These are phyloP conservation scores for Mustela lutreola DNA, from an alignment of 2,113 vertebrate species.

Conservation along the genomic window DNA sequence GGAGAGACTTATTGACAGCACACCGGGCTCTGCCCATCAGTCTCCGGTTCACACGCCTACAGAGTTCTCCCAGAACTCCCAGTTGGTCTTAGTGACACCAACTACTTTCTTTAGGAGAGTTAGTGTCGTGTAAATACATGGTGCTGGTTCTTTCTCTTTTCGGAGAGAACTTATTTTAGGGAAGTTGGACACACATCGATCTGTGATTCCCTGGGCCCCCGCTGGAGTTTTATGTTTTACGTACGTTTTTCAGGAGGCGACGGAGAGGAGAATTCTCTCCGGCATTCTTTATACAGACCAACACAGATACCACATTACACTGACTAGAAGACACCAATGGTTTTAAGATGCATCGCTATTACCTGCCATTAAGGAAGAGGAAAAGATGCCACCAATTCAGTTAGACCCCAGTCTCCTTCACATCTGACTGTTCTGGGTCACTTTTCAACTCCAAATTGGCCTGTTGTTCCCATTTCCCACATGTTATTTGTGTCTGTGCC, in stretches of 20 bases:
- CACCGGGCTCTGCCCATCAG: not conserved
- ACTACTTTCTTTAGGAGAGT: not conserved
- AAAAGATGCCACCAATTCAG: not conserved
- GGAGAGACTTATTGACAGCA: not conserved
- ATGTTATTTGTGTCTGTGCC: not conserved
- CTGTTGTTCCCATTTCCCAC: not conserved
- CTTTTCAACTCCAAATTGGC: conserved; percentile 9
- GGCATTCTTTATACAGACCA: conserved; percentile 25
- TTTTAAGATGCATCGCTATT: not conserved
- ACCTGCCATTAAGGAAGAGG: not conserved
- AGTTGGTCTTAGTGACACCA: not conserved
- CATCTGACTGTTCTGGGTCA: not conserved
- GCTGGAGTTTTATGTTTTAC: not conserved
- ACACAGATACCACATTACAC: not conserved
- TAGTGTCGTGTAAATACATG: not conserved
- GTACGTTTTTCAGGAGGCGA: not conserved
- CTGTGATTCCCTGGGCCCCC: not conserved
- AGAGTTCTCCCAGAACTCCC: not conserved
- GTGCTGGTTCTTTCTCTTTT: not conserved
- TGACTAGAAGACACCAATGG: not conserved
- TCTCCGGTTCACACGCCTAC: not conserved
- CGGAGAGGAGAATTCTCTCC: not conserved
- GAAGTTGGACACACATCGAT: not conserved
- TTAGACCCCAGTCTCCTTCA: not conserved
- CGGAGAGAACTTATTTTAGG: not conserved